Evolutionary conservation across 1,140 invertebrate genomes (phyloP).

Genomic region (Ptiloglossa arizonensis): DNA sequence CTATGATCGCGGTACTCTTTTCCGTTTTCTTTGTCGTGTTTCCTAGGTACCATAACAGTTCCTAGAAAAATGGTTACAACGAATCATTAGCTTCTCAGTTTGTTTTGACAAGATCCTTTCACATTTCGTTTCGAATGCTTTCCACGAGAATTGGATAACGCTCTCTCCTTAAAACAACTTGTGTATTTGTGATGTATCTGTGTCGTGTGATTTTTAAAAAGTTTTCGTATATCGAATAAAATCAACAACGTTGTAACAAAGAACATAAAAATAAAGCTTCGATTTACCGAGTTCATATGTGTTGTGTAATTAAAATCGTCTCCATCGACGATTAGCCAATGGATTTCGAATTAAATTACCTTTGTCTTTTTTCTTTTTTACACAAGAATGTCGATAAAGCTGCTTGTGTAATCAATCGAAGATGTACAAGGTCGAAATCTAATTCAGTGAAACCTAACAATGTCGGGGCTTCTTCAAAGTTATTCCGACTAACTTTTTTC

Average conservation of each 20-base stretch:
- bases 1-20: background rate
- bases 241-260: background rate
- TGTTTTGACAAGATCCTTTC: background rate
- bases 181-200: too few relatives aligned
- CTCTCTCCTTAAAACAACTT: too few relatives aligned
- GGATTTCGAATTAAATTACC: background rate
- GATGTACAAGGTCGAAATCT: slow-evolving; percentile 31
- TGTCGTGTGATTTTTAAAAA: background rate
- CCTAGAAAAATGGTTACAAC: background rate
- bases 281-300: too few relatives aligned
- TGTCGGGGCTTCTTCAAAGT: background rate
- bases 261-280: too few relatives aligned
- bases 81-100: background rate
- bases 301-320: too few relatives aligned
- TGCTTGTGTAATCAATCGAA: slow-evolving; percentile 29
- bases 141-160: background rate
- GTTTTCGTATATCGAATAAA: background rate
- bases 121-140: background rate
- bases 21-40: background rate
- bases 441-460: slow-evolving; percentile 37
- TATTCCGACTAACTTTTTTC: background rate
- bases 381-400: slow-evolving; percentile 2
- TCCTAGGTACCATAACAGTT: background rate
- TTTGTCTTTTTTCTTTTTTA: background rate
- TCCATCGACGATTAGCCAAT: background rate